Conservation (phyloP, 1,140 invertebrate species). For the Triops longicaudatus region DNA sequence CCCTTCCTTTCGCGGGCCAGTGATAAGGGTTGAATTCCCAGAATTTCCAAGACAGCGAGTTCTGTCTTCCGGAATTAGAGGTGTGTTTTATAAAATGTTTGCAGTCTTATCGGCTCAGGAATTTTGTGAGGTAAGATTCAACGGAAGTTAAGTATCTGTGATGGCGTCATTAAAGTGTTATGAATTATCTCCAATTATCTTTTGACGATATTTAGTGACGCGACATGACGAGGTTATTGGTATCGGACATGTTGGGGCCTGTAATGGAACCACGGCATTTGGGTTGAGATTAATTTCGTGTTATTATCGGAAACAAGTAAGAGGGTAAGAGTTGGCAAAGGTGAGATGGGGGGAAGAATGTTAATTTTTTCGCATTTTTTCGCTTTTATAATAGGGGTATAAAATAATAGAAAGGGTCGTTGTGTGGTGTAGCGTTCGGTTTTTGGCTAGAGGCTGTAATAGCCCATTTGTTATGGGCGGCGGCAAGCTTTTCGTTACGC, state of each 20-base stretch:
- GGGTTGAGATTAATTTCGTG: background rate
- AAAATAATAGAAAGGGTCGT: slow-evolving; percentile 15
- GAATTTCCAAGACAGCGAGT: background rate
- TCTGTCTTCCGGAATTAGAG: slow-evolving; percentile 5
- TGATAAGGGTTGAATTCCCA: no score
- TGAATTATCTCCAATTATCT: slow-evolving; percentile 9
- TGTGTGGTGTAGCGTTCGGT: slow-evolving; percentile 1
- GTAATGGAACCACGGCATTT: background rate
- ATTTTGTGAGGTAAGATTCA: background rate
- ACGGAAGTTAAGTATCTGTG: background rate
- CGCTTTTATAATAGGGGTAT: background rate
- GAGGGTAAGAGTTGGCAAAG: background rate
- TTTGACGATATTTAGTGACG: background rate
- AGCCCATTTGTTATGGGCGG: slow-evolving; percentile 14
- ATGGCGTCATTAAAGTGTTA: background rate
- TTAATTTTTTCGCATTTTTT: slow-evolving; percentile 7
- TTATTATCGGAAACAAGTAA: background rate
- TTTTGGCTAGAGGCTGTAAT: slow-evolving; percentile 15
- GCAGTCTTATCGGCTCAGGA: background rate
- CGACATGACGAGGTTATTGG: background rate
- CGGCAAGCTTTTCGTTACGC: slow-evolving; percentile 14
- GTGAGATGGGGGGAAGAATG: background rate
- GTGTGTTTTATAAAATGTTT: background rate
- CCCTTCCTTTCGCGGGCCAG: no score
- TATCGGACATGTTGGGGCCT: background rate